Conservation (phyloP, 2,797 vertebrate species). For the Tolypeutes matacus region DNA sequence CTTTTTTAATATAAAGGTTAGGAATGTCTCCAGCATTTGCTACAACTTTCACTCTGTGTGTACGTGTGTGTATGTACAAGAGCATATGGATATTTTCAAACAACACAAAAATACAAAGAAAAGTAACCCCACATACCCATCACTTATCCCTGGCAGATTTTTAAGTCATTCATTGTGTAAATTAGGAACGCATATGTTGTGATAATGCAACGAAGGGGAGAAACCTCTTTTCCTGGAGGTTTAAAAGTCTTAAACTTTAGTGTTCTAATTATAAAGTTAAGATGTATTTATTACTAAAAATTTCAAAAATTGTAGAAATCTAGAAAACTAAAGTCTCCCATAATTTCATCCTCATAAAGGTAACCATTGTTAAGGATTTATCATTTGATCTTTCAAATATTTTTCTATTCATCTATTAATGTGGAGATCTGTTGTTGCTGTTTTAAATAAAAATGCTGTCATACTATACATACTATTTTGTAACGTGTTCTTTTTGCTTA, state of each 20-base stretch:
- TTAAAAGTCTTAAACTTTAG: background rate
- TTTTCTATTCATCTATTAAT: background rate
- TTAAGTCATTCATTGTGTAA: background rate
- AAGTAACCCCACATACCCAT: background rate
- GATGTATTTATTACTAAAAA: background rate
- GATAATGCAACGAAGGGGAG: background rate
- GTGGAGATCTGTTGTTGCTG: background rate
- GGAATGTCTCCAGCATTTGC: background rate
- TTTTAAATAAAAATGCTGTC: constrained; percentile 23
- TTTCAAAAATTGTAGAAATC: background rate
- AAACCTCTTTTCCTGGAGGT: background rate
- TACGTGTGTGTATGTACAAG: background rate
- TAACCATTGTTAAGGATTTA: background rate
- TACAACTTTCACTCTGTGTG: background rate
- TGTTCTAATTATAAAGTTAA: constrained; percentile 28
- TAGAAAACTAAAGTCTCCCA: background rate
- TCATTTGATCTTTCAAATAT: background rate
- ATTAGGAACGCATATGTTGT: background rate
- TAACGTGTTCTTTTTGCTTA: background rate
- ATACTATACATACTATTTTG: background rate
- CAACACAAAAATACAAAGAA: background rate
- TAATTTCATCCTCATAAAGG: background rate
- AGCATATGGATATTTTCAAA: background rate
- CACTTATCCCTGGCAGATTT: background rate
- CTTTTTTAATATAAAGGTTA: background rate